Percentiles rank a stretch among this genome's conserved stretches.
Conservation (phyloP, 92 coral and sea anemone species). For the Scolanthus callimorphus region DNA sequence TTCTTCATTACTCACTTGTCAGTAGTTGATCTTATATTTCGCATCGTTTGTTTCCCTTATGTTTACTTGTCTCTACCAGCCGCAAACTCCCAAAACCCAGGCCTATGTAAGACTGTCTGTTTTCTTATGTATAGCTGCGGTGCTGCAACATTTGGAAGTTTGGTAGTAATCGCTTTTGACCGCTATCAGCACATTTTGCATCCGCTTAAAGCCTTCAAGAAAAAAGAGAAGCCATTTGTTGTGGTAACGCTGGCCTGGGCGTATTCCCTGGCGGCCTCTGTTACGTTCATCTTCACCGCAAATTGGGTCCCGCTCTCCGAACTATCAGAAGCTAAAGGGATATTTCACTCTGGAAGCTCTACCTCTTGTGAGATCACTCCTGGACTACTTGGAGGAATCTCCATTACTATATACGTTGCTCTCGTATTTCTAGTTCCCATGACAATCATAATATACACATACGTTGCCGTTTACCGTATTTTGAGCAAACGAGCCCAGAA, state of each 20-base stretch:
- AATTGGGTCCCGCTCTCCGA: neutral
- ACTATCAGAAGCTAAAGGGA: neutral
- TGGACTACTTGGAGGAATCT: neutral
- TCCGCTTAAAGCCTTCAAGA: neutral
- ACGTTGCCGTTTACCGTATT: neutral
- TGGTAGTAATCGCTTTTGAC: neutral
- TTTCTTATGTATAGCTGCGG: neutral
- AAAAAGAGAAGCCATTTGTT: neutral
- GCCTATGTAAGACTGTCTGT: neutral
- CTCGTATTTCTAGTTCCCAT: conserved; percentile 1
- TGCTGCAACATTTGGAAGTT: neutral
- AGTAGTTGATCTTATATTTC: neutral
- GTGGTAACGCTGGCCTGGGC: neutral
- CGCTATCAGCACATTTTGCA: neutral
- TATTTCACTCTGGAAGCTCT: neutral
- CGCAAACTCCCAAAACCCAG: neutral
- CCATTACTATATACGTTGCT: neutral
- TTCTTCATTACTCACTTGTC: neutral
- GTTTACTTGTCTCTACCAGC: neutral
- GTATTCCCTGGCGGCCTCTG: neutral
- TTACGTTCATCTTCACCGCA: neutral
- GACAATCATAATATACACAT: neutral
- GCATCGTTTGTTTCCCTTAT: neutral
- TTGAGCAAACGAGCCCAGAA: neutral
- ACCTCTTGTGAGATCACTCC: neutral